These are phyloP conservation scores for Phortica magna DNA, from an alignment of 2,888 invertebrate genomes.

Conservation along the genomic window DNA sequence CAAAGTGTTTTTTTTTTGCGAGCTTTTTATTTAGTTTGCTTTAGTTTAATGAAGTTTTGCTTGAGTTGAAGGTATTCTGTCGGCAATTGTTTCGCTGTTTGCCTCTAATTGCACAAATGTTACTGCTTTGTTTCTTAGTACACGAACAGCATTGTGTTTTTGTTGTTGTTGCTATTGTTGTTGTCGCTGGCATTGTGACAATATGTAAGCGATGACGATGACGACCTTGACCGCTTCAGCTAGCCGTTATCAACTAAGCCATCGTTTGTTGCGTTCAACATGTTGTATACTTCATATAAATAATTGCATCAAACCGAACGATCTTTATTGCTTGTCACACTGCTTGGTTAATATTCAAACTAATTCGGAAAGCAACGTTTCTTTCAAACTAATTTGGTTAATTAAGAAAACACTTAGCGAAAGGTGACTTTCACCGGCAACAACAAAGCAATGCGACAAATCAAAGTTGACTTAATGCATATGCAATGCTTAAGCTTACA, in stretches of 20 bases:
- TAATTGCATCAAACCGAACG: background rate
- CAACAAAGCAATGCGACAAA: too few species aligned
- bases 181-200: constrained; percentile 60
- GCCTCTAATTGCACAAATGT: constrained; percentile 39
- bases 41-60: constrained; percentile 31
- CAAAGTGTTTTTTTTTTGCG: constrained; percentile 38
- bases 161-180: constrained; percentile 28
- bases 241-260: background rate
- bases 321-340: too few species aligned
- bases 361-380: too few species aligned
- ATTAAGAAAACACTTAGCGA: too few species aligned
- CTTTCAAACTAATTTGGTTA: too few species aligned
- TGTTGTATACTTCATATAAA: constrained; percentile 67
- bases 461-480: too few species aligned
- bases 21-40: constrained; percentile 38
- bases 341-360: too few species aligned
- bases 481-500: too few species aligned
- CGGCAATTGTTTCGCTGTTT: constrained; percentile 44
- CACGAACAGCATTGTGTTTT: constrained; percentile 38
- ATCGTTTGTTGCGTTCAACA: constrained; percentile 47
- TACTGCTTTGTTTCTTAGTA: constrained; percentile 23
- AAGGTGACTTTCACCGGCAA: too few species aligned
- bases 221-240: constrained; percentile 61
- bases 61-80: constrained; percentile 14
- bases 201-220: constrained; percentile 31